Conservation (phyloP, 35 echinoderm and acorn worm genomes). For the Patiria miniata region DNA sequence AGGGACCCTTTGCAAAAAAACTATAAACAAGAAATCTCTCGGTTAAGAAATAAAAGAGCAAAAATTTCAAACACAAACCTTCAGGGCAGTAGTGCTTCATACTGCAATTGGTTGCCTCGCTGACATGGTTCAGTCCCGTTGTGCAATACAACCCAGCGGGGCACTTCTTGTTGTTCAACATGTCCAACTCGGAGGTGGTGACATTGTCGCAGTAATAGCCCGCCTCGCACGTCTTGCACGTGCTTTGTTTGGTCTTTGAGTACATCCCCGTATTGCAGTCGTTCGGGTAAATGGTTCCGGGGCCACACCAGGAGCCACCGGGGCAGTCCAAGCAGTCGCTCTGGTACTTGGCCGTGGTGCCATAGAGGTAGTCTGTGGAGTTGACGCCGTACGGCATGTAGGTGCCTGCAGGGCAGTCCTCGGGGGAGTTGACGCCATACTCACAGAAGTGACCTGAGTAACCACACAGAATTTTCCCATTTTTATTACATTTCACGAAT, state of each 20-base stretch:
- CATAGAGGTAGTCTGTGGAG: conserved; percentile 46
- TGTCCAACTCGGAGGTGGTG: conserved; percentile 77
- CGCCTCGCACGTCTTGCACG: conserved; percentile 67
- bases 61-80: conserved; percentile 82
- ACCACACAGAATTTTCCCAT: not conserved
- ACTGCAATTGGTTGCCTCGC: conserved; percentile 81
- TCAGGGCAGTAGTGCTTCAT: conserved; percentile 84
- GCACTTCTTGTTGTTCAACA: conserved; percentile 87
- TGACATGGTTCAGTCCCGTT: conserved; percentile 49
- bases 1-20: too few species aligned
- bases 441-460: conserved; percentile 91
- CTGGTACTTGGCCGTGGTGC: conserved; percentile 73
- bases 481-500: too few species aligned
- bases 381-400: conserved; percentile 97
- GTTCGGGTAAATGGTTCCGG: conserved; percentile 50
- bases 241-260: conserved; percentile 75
- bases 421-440: conserved; percentile 74
- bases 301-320: conserved; percentile 71
- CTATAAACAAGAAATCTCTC: too few species aligned
- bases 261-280: conserved; percentile 71
- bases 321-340: conserved; percentile 77
- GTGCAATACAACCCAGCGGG: conserved; percentile 88
- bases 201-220: conserved; percentile 93
- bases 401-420: conserved; percentile 77
- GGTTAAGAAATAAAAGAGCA: too few species aligned